These are phyloP conservation scores for Scrobipalpa costella DNA, from an alignment of 2,888 invertebrate species.

Conservation along the genomic window DNA sequence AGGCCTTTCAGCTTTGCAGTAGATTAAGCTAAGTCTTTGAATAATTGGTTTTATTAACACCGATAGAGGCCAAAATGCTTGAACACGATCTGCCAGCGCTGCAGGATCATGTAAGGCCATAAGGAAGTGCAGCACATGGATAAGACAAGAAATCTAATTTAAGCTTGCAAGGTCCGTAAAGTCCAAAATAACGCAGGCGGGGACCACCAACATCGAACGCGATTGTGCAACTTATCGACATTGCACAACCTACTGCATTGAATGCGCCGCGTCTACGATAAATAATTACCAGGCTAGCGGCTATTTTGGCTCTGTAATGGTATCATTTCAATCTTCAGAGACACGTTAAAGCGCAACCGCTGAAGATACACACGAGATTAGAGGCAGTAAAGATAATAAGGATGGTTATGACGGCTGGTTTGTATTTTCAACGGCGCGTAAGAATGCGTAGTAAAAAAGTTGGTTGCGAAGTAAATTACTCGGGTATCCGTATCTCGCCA, in stretches of 20 bases:
- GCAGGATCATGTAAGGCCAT: constrained; percentile 1
- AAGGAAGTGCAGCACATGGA: neutral
- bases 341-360: constrained; percentile 6
- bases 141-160: constrained; percentile 9
- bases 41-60: neutral
- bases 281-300: constrained; percentile 38
- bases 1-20: neutral
- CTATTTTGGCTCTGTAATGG: constrained; percentile 32
- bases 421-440: constrained; percentile 13
- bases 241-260: constrained; percentile 23
- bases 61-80: neutral
- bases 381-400: constrained; percentile 8
- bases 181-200: constrained; percentile 7
- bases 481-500: constrained; percentile 30
- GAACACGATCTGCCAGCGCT: neutral
- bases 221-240: constrained; percentile 29
- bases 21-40: neutral
- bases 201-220: constrained; percentile 29
- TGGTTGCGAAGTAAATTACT: constrained; percentile 25
- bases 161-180: constrained; percentile 11
- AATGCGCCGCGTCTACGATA: constrained; percentile 25
- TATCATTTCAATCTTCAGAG: constrained; percentile 6
- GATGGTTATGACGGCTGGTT: constrained; percentile 9
- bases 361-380: constrained; percentile 5
- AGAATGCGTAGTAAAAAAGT: constrained; percentile 20